Conservation (phyloP, 2,888 invertebrate genomes). For the Folsomia candida region DNA sequence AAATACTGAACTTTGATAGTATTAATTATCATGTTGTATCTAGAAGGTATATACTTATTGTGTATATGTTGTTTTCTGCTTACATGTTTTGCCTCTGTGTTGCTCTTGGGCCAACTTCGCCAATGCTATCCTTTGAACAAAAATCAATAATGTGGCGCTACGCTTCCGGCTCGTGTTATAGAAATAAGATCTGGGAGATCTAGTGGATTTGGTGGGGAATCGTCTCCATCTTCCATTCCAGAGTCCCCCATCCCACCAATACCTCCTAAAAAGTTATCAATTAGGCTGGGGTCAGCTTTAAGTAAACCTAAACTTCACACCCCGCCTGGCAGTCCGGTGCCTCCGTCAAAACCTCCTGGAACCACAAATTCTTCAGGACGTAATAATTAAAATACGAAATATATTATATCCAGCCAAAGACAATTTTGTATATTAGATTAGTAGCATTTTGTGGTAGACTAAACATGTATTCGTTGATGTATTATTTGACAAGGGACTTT, state of each 20-base stretch:
- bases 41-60: background rate
- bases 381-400: background rate
- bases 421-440: background rate
- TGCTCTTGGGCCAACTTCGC: slow-evolving; percentile 19
- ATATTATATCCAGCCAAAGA: background rate
- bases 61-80: slow-evolving; percentile 26
- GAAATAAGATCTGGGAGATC: slow-evolving; percentile 36
- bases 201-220: slow-evolving; percentile 29
- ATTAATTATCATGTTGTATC: background rate
- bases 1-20: background rate
- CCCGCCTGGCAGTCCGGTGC: slow-evolving; percentile 46
- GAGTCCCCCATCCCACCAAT: background rate
- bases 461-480: background rate
- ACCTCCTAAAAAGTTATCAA: slow-evolving; percentile 47
- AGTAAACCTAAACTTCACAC: slow-evolving; percentile 46
- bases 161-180: slow-evolving; percentile 5
- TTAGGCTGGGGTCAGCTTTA: slow-evolving; percentile 35
- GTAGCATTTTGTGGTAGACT: background rate
- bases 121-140: slow-evolving; percentile 17
- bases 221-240: slow-evolving; percentile 21
- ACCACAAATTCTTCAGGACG: background rate
- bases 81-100: slow-evolving; percentile 28
- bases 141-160: background rate
- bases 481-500: background rate
- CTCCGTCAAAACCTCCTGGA: slow-evolving; percentile 4